These are phyloP conservation scores for Plectropomus leopardus DNA, from an alignment of 2,113 vertebrate species.

Conservation along the genomic window DNA sequence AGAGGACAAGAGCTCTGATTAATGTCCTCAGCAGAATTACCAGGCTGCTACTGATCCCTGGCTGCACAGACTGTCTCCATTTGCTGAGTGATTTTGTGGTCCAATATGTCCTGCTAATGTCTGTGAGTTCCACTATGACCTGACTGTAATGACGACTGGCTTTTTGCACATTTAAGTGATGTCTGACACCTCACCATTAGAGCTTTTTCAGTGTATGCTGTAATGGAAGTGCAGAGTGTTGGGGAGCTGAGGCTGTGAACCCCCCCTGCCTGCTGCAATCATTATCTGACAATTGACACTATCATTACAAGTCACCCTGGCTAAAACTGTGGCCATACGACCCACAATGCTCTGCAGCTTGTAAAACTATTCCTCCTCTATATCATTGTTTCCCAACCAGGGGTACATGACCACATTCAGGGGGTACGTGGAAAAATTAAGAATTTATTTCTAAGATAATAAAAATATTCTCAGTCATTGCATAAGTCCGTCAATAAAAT, in stretches of 20 bases:
- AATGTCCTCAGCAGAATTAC: background rate
- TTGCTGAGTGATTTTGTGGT: constrained; percentile 8
- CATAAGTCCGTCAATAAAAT: too few species aligned
- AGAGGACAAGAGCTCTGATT: constrained; percentile 6
- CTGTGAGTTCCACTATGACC: constrained; percentile 10
- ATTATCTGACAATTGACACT: background rate
- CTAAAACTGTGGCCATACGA: background rate
- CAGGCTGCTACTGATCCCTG: background rate
- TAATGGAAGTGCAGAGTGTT: constrained; percentile 13
- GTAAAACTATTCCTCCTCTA: background rate
- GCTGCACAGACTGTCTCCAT: constrained; percentile 10
- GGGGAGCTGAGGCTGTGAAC: background rate
- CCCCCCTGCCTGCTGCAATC: background rate
- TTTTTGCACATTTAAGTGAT: constrained; percentile 19
- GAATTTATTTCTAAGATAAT: too few species aligned
- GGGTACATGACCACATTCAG: too few species aligned
- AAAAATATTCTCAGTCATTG: too few species aligned
- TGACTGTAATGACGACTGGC: constrained; percentile 11
- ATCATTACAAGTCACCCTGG: constrained; percentile 1
- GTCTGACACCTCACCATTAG: constrained; percentile 20
- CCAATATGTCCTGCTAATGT: constrained; percentile 12
- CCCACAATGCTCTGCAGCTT: background rate
- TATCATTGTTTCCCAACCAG: too few species aligned
- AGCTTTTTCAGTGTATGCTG: background rate
- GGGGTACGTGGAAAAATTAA: too few species aligned